Base-by-base conservation (phyloP, 2,113 vertebrate species). In the Scomber japonicus region DNA sequence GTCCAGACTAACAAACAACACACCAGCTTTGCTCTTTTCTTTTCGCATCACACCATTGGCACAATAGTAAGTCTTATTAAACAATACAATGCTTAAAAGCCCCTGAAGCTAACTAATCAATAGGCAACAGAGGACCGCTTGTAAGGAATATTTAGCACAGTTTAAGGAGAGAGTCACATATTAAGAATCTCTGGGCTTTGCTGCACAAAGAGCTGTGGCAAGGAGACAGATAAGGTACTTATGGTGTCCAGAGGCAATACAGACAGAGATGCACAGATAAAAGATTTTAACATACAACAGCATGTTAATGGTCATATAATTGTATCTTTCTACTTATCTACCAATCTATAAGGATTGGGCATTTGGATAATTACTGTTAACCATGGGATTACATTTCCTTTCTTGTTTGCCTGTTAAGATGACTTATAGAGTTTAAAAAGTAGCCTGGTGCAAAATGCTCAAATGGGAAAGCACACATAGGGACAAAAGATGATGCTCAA, bases 21-120 rank as follows among this genome's bases (percentile, higher is more conserved):
- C 31, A 53, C 14, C 7, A 4, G 19, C 45, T 74, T 64, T 45
- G 16, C 53, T 80, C n/a, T 35, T 54, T 63, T 54, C 60, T 54
- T 49, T 64, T 61, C 45, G 35, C 3, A 0, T 75, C 45, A 44
- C 59, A 75, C 17, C 64, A 80, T 64, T 62, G 61, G 7, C 56
- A 46, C 54, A 66, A 67, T 73, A 74, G 21, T 6, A 21, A 54
- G 17, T 56, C 81, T 71, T 14, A 53, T 81, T 67, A 88, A 80
- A 63, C 27, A 74, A 82, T 56, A 80, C 44, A 60, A 79, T 54
- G 31, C n/a, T 31, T 66, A n/a, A 77, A 77, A 63, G 50, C 63
- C 46, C 83, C 75, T 49, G 14, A 80, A 83, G 85, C 59, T 14
- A 48, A 17, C 63, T 55, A 76, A 88, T 87, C 82, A 84, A 75